These are phyloP conservation scores for Megaustenia siamemsis DNA, from an alignment of 2,888 invertebrate species.

Conservation along the genomic window DNA sequence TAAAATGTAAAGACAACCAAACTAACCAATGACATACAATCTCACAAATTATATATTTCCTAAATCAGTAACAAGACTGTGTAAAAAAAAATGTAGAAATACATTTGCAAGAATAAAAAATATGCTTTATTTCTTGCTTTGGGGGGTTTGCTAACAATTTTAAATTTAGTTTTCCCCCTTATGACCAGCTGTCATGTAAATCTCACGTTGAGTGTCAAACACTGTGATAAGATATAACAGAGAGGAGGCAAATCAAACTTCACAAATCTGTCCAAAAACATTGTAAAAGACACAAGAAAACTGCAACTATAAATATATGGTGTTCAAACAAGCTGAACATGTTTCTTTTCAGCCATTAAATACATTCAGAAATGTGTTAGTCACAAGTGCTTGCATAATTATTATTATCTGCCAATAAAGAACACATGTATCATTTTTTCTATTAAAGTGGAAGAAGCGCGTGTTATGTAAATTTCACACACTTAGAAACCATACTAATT, in stretches of 20 bases:
- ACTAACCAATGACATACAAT: not conserved
- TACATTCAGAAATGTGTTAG: not conserved
- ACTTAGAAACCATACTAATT: not conserved
- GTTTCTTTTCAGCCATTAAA: too few relatives aligned
- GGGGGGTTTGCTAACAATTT: too few relatives aligned
- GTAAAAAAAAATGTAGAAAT: not conserved
- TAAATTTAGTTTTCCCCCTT: too few relatives aligned
- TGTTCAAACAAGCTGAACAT: not conserved
- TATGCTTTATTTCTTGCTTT: too few relatives aligned
- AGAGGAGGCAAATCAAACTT: not conserved
- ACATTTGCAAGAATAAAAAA: conserved; percentile 4
- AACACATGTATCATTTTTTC: not conserved
- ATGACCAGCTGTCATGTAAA: not conserved
- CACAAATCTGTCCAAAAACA: not conserved
- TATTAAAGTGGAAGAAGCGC: not conserved
- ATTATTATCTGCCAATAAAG: not conserved
- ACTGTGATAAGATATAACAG: not conserved
- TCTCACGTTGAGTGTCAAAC: not conserved
- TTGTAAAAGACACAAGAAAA: not conserved
- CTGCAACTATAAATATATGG: not conserved
- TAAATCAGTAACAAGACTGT: not conserved
- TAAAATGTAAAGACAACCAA: not conserved
- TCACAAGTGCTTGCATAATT: not conserved
- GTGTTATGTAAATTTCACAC: not conserved
- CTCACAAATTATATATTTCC: conserved; percentile 6